These are phyloP conservation scores for Leptopilina boulardi DNA, from an alignment of 1,140 invertebrate genomes.

Conservation along the genomic window DNA sequence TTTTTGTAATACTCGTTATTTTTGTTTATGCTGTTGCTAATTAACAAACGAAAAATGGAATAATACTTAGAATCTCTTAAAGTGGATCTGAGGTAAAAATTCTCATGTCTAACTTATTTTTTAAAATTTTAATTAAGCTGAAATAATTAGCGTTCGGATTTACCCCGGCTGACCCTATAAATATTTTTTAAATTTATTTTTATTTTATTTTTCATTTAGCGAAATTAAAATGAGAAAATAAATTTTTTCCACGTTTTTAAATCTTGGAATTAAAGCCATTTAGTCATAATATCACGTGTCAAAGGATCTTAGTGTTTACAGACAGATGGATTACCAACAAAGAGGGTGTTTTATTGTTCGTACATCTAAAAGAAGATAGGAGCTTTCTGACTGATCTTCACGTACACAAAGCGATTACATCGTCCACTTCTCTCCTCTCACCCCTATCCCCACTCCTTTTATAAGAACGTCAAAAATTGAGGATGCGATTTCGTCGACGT, in stretches of 20 bases:
- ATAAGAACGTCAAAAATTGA: background rate
- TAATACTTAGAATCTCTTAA: too few species aligned
- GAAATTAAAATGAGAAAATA: background rate
- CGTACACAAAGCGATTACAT: constrained; percentile 21
- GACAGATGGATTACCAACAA: constrained; percentile 10
- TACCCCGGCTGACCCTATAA: too few species aligned
- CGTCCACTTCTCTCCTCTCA: background rate
- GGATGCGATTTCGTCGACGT: constrained; percentile 30
- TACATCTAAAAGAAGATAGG: constrained; percentile 19
- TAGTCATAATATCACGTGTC: constrained; percentile 4
- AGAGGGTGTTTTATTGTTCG: constrained; percentile 12
- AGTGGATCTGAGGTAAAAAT: too few species aligned
- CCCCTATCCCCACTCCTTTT: too few species aligned
- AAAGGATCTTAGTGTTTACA: constrained; percentile 11
- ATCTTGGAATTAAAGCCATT: background rate
- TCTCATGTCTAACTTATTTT: too few species aligned
- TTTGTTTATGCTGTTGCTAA: too few species aligned
- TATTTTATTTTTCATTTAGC: background rate
- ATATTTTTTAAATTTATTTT: too few species aligned
- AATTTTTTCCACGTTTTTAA: background rate
- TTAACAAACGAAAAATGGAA: too few species aligned
- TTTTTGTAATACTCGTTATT: too few species aligned
- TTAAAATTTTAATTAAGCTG: too few species aligned
- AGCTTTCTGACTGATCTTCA: constrained; percentile 13
- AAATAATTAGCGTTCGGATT: too few species aligned